Evolutionary conservation across 2,113 vertebrate species (phyloP), one percentile per base, ranked within the genome.

Genomic region (Onychostruthus taczanowskii): DNA sequence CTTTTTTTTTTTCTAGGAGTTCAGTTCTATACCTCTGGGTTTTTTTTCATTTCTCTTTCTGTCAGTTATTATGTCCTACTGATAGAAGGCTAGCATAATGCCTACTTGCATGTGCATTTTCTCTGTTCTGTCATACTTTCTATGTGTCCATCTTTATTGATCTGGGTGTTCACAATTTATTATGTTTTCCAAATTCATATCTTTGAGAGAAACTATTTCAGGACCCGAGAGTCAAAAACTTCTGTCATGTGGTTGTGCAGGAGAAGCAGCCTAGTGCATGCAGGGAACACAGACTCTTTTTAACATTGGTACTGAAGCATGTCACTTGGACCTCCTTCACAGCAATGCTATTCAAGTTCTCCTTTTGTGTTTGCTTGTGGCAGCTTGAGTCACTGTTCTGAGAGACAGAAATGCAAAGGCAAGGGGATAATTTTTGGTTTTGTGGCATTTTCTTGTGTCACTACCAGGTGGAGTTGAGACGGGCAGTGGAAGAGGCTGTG

Each of bases 401-500:
- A 33, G 58, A 50, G 64, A 44, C 8, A 43, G 15, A 39, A 44
- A 52, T 24, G 28, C 7, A 33, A 31, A 55, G 28, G 26, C 8
- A n/a, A 31, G 31, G 49, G 43, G 4, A 13, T 68, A 16, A 10
- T 37, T 47, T 70, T 69, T 33, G 9, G 47, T 84, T 37, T 17
- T 63, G 10, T 86, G 30, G 2, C 4, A 14, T 94, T 47, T 80
- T 87, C 64, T 90, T 66, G 33, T 83, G n/a, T 56, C 16, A 47
- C 55, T 30, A 59, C 47, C 46, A 99, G 99, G 94, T 98, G 87
- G 99, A 99, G 89, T 91, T 99, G 90, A 87, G 98, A 78, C 98
- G 96, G 62, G 98, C 99, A 16, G 99, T 99, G 18, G 99, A 99
- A 75, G 98, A 98, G 31, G 94, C 99, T 84, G 99, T 99, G 22